These are phyloP conservation scores for Apodemus sylvaticus DNA, from an alignment of 2,113 vertebrate genomes.

Conservation along the genomic window DNA sequence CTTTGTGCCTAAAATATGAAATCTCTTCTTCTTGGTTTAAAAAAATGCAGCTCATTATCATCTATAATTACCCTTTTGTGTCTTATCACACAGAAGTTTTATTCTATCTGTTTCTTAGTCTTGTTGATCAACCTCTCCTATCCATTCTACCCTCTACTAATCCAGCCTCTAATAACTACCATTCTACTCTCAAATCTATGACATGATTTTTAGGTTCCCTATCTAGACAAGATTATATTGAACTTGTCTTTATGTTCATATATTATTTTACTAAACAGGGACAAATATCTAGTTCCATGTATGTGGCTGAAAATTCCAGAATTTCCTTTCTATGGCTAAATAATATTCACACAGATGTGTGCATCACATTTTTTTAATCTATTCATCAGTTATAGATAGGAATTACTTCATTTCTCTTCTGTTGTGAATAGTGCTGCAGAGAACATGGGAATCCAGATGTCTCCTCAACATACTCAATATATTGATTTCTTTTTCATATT, in stretches of 20 bases:
- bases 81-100: neutral
- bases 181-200: neutral
- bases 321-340: neutral
- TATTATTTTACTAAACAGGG: neutral
- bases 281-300: neutral
- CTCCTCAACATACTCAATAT: neutral
- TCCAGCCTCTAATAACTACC: neutral
- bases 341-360: neutral
- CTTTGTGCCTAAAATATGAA: neutral
- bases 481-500: neutral
- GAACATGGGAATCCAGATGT: neutral
- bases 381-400: neutral
- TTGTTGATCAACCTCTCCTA: neutral
- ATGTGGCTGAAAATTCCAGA: neutral
- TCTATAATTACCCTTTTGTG: neutral
- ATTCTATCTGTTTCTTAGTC: neutral
- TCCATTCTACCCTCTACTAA: neutral
- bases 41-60: neutral
- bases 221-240: neutral
- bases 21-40: neutral
- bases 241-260: neutral
- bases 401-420: neutral
- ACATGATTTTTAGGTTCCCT: neutral
- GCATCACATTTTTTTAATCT: neutral
- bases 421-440: neutral